Evolutionary conservation across 2,797 vertebrate genomes (phyloP), one percentile per base, ranked within the genome.

Genomic region (Triplophysa bombifrons): DNA sequence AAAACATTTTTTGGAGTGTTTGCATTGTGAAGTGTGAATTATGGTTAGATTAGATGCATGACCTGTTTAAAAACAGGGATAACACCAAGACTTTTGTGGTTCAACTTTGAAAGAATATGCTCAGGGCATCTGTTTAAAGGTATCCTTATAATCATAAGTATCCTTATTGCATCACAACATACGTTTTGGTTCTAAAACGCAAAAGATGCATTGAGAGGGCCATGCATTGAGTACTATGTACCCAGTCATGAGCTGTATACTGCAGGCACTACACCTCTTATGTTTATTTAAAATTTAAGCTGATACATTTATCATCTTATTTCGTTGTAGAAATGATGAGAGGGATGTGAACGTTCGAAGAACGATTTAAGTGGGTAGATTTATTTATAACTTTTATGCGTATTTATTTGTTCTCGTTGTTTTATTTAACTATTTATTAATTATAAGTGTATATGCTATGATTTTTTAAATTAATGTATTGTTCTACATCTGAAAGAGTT

Each of bases 1-100:
- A 87, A 91, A 69, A 93, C 87, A 0, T 93, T 92, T 86, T 94
- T 94, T 38, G 93, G 93, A 2, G 91, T 91, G 50, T 93, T 94
- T 79, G 88, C 91, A 13, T 77, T 94, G 82, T 94, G 60, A 93
- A 38, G n/a, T 68, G 0, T 68, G 0, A 0, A 19, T 44, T 0
- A 65, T 6, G 16, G 30, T 19, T 20, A 64, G 8, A n/a, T 11
- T 55, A 20, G n/a, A 20, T 55, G n/a, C 41, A 16, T 34, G 3
- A 76, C 22, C 44, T 20, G 34, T 44, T 65, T 41, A 65, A 19
- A 65, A 65, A 65, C 38, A 44, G 11, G 34, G 34, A 64, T 20
- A 69, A n/a, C n/a, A 53, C 13, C 19, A 38, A 76, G 11, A 76
- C 78, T 84, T 86, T 84, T 84, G 80, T 71, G 69, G 82, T 84